Conservation (phyloP, 2,113 vertebrate genomes). For the Gymnobelideus leadbeateri region DNA sequence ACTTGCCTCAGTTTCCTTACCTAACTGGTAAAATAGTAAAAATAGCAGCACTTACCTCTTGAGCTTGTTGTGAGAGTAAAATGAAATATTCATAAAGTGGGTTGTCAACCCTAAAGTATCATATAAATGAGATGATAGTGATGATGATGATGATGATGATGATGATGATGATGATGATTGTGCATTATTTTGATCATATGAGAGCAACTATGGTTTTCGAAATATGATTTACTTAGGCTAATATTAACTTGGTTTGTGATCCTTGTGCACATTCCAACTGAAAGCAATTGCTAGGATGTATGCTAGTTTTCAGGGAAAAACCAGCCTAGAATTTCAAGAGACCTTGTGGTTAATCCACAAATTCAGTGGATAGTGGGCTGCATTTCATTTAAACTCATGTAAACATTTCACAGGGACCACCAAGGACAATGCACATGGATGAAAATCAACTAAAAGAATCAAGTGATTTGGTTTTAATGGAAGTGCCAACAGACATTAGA, state of each 20-base stretch:
- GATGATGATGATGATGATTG: background rate
- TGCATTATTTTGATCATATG: background rate
- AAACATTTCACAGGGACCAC: background rate
- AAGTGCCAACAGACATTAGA: background rate
- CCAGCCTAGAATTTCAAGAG: background rate
- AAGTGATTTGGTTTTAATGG: conserved; percentile 8
- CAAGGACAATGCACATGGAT: background rate
- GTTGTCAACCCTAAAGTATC: background rate
- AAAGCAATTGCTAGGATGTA: background rate
- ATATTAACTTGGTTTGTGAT: background rate
- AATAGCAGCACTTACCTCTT: background rate
- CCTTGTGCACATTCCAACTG: background rate
- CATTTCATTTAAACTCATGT: background rate
- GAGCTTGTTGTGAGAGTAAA: background rate
- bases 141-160: background rate
- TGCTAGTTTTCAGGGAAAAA: background rate
- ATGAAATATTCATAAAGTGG: background rate
- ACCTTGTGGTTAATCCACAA: background rate
- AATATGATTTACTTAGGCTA: background rate
- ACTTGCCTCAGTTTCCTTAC: background rate
- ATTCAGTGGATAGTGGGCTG: background rate
- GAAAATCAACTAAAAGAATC: conserved; percentile 31
- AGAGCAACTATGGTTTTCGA: background rate
- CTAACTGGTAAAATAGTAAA: background rate
- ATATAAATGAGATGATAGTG: background rate